Evolutionary conservation across 2,113 vertebrate species (phyloP).

Genomic region (Campylorhamphus procurvoides): DNA sequence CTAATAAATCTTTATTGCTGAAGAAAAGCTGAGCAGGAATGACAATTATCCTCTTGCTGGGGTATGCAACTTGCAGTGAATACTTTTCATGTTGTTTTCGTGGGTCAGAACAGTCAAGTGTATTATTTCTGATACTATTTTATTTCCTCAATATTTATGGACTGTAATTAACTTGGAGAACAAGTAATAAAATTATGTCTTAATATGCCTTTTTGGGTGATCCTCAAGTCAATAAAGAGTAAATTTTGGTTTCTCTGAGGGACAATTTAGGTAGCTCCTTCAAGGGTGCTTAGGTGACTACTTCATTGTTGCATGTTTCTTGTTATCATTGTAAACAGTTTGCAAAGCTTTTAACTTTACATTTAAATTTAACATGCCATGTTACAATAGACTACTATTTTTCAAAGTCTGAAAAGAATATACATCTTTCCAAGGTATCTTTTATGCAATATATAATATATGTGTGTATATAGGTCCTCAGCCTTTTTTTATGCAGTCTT

Average conservation of each 20-base stretch:
- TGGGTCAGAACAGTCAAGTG: fast-evolving
- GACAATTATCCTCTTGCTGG: background rate
- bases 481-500: background rate
- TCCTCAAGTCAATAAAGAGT: background rate
- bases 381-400: background rate
- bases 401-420: background rate
- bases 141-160: background rate
- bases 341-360: background rate
- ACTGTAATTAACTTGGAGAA: background rate
- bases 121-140: background rate
- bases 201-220: background rate
- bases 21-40: background rate
- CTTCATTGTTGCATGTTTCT: background rate
- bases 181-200: background rate
- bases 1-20: background rate
- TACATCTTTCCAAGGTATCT: background rate
- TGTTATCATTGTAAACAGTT: background rate
- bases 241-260: background rate
- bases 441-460: background rate
- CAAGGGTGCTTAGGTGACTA: background rate
- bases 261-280: background rate
- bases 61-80: background rate
- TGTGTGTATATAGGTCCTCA: background rate
- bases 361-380: background rate
- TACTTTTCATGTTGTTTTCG: background rate